Base-by-base conservation (phyloP, 2,797 vertebrate genomes). In the Pipistrellus kuhlii region DNA sequence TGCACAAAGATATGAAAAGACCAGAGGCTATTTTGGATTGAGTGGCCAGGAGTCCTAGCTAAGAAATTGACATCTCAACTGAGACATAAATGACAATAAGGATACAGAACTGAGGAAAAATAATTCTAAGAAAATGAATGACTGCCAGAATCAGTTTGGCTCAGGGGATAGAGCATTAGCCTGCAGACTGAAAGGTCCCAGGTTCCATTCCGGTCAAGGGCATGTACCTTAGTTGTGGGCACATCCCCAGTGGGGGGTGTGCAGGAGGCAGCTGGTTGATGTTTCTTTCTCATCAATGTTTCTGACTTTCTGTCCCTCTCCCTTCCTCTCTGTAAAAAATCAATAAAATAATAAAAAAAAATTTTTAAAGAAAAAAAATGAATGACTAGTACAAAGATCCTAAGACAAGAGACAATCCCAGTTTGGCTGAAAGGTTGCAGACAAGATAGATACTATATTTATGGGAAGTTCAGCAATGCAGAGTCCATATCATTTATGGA, bases 391-490 rank as follows among this genome's bases (percentile, higher is more conserved):
- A 64, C 27, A 62, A 88, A 83, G 59, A 93, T 46, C 71, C 57
- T 69, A 71, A 91, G 9, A 12, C 68, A 51, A 83, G 17, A 68
- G 76, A 73, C n/a, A 88, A 71, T 64, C 32, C 1, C 4, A 76
- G 6, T 78, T 87, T 85, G 66, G 72, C 51, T 35, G n/a, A 86
- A 94, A 91, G 25, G 12, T 32, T 90, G 17, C 88, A 6, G 75
- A 38, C 51, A 89, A 32, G 32, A 27, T 53, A 46, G 55, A 32
- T 41, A 44, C 69, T 6, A 62, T 21, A 3, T 18, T 85, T 78
- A 84, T 5, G 21, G 27, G 7, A 80, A 51, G 12, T 68, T 84
- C 7, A 85, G 35, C 32, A 5, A 27, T 57, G 1, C 1, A 57
- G 27, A 55, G 25, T 78, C 25, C 9, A 90, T 55, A 15, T 72